These are phyloP conservation scores for Deilephila porcellus DNA, from an alignment of 2,888 invertebrate genomes.

Conservation along the genomic window DNA sequence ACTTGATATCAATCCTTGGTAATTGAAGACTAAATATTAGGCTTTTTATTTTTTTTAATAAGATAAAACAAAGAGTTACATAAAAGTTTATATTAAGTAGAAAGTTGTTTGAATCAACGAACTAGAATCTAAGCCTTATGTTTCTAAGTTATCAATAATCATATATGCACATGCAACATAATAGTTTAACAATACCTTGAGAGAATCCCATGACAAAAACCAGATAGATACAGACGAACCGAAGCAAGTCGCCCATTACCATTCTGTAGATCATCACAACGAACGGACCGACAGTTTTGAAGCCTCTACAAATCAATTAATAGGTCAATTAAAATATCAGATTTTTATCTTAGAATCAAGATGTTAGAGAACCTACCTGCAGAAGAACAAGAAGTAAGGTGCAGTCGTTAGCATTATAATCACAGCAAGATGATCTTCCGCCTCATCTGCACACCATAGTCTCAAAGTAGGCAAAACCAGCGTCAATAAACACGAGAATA, in stretches of 20 bases:
- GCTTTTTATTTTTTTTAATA: no score
- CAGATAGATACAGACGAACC: constrained; percentile 98
- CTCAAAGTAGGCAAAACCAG: constrained; percentile 93
- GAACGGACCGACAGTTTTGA: constrained; percentile 99
- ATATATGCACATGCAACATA: not conserved
- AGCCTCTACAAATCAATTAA: constrained; percentile 88
- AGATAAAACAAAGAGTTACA: no score
- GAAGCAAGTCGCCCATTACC: constrained; percentile 97
- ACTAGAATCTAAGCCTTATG: not conserved
- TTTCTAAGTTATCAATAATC: not conserved
- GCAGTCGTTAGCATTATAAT: constrained; percentile 98
- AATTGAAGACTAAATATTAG: no score
- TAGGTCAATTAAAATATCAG: not conserved
- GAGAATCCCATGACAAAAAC: constrained; percentile 93
- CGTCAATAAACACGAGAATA: constrained; percentile 96
- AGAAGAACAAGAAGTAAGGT: constrained; percentile 98
- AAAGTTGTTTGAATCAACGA: no score
- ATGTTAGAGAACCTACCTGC: constrained; percentile 86
- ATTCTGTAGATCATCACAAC: constrained; percentile 99
- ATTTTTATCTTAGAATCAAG: not conserved
- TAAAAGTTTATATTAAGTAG: no score
- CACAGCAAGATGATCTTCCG: constrained; percentile 96
- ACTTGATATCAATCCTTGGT: no score
- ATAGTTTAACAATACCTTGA: constrained; percentile 33
- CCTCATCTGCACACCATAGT: constrained; percentile 92